Evolutionary conservation across 2,113 vertebrate species (phyloP), one percentile per base, ranked within the genome.

Genomic region (Acanthisitta chloris): DNA sequence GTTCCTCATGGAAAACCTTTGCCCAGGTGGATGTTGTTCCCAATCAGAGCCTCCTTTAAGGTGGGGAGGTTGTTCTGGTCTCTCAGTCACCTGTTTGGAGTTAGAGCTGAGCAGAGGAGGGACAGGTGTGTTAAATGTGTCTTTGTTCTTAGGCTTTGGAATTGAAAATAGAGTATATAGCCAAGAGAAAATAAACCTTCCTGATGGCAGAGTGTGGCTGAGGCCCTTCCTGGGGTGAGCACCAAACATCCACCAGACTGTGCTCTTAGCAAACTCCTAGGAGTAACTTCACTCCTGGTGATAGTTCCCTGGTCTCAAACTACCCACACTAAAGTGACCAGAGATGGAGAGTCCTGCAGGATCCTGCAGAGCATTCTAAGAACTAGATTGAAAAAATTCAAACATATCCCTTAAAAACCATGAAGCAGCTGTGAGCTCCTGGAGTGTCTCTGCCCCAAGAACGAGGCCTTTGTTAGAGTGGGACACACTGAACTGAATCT

Each of bases 401-500:
- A 70, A 57, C 34, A 5, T 51, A 64, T 43, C 38, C 48, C 57
- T 92, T 57, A 16, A 82, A 80, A 81, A 48, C 15, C 6, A 8
- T 3, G 73, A 87, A 55, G 9, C 90, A 61, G 28, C 28, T 10
- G 64, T 49, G 70, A 94, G 61, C 88, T 88, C 48, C 69, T 65
- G 84, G 83, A 88, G 91, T 38, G 76, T 48, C 57, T 73, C 67
- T 33, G 52, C 33, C 16, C 12, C n/a, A 34, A 71, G 76, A 80
- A 17, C 0, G 0, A 80, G 57, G 28, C 55, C 65, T 97, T 86
- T 94, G 94, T 96, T 67, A 51, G 20, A 48, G 33, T 2, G 4
- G 49, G 81, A 79, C 36, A 11, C 6, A 42, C 67, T 28, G 90
- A 51, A 77, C 86, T 90, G n/a, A 55, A 90, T 36, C 93, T 96